Base-by-base conservation (phyloP, 2,797 vertebrate genomes). In the Aplochiton taeniatus region DNA sequence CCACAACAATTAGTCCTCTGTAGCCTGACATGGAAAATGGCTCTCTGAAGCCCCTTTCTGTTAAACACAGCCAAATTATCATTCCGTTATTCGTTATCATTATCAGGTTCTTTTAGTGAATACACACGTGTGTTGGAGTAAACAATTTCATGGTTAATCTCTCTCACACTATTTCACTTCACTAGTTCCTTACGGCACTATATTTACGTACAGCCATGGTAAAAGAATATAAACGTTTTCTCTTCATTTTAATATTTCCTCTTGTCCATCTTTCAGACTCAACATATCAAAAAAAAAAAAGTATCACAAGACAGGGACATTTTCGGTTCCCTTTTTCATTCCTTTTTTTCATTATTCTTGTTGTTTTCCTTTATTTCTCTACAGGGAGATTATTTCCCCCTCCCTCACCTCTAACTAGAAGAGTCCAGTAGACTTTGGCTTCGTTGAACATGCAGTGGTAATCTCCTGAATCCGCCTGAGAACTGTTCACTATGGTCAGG, bases 401-500 rank as follows among this genome's bases (percentile, higher is more conserved):
- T 17, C 49, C 77, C 91, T 90, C 67, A 93, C 92, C 81, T 79
- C 67, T 81, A 44, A 92, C 82, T 53, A 65, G 82, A 41, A 92
- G 60, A 69, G 76, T 83, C 85, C 77, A 91, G 64, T 63, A 75
- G 8, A 58, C 76, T 0, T 0, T 13, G 5, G 45, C 13, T 0
- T 0, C 4, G 56, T 62, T 13, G 74, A 73, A 87, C 0, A 0
- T 0, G 57, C 89, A 92, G 4, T 0, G 1, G 68, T 92, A 93
- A 61, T 86, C 70, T 67, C 92, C 92, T 5, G 91, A 31, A 31
- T 31, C 31, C 31, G 31, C 88, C 0, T 49, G 11, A 0, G 59
- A 66, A 52, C 0, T 61, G 0, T 0, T 72, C 50, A 69, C 0
- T 4, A 79, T 80, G n/a, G 9, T 48, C 45, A 90, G 66, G 0